Conservation (phyloP, 2,113 vertebrate species). For the Marmota monax region DNA sequence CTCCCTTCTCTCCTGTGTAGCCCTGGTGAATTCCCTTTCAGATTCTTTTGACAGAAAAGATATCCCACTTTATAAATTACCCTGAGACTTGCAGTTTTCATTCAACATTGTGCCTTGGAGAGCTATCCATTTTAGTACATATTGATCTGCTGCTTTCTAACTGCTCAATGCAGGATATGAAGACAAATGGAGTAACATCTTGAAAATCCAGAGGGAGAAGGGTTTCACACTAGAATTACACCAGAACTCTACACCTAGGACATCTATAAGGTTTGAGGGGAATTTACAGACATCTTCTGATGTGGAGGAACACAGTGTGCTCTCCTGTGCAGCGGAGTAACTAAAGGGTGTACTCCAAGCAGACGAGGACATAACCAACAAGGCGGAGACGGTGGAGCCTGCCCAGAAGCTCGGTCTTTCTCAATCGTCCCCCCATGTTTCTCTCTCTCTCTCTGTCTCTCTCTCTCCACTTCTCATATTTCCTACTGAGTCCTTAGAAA, state of each 20-base stretch:
- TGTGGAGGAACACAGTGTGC: not conserved
- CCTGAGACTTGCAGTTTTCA: not conserved
- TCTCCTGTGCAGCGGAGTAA: not conserved
- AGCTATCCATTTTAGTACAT: not conserved
- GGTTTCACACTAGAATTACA: not conserved
- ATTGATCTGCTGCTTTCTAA: not conserved
- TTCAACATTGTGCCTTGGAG: not conserved
- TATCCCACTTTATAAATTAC: not conserved
- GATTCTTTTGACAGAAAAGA: not conserved
- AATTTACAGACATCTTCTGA: not conserved
- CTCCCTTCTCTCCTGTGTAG: not conserved
- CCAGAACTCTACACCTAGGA: not conserved
- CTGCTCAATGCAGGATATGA: not conserved
- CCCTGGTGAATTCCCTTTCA: not conserved
- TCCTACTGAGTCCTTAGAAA: not conserved
- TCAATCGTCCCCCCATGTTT: rapidly evolving
- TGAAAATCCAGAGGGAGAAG: constrained; percentile 5
- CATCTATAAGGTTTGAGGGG: not conserved
- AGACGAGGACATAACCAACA: not conserved
- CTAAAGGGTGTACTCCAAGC: not conserved
- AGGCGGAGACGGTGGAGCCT: not conserved
- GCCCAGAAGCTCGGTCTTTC: rapidly evolving
- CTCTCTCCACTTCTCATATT: not conserved
- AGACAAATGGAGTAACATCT: not conserved
- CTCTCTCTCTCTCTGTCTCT: not conserved